A percentile compares a stretch with the other conserved stretches of the same genome.
phyloP scores from a whole-genome alignment of 2,113 vertebrate species.

The Myanophis thanlyinensis region DNA sequence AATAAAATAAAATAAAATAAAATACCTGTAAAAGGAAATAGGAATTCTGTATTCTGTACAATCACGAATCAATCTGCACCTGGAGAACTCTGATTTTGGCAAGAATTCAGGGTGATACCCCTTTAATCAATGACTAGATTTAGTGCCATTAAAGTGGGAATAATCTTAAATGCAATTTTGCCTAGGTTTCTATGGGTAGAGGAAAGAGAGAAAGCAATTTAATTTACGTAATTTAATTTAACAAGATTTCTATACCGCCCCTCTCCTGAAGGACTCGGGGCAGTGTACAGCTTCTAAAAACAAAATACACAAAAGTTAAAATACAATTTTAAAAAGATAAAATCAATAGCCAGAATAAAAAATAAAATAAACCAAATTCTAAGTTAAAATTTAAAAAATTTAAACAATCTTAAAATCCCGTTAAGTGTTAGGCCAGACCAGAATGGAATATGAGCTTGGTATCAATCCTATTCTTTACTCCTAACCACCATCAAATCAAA shows the following conservation, averaged over 20 bases:
- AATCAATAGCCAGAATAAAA: no score
- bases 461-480: not conserved
- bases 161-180: not conserved
- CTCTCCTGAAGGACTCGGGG: no score
- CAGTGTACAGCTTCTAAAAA: no score
- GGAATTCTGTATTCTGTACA: not conserved
- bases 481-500: not conserved
- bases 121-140: not conserved
- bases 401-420: no score
- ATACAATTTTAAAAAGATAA: no score
- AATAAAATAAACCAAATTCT: no score
- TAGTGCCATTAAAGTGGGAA: not conserved
- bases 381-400: no score
- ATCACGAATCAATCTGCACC: not conserved
- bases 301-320: no score
- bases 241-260: no score
- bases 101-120: not conserved
- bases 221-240: no score
- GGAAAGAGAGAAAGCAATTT: not conserved
- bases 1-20: no score
- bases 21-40: not conserved
- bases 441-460: not conserved
- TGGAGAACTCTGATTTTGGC: not conserved
- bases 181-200: not conserved
- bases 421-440: no score